phyloP scores from a whole-genome alignment of 2,888 invertebrate species.

The Eristalis arbustorum region DNA sequence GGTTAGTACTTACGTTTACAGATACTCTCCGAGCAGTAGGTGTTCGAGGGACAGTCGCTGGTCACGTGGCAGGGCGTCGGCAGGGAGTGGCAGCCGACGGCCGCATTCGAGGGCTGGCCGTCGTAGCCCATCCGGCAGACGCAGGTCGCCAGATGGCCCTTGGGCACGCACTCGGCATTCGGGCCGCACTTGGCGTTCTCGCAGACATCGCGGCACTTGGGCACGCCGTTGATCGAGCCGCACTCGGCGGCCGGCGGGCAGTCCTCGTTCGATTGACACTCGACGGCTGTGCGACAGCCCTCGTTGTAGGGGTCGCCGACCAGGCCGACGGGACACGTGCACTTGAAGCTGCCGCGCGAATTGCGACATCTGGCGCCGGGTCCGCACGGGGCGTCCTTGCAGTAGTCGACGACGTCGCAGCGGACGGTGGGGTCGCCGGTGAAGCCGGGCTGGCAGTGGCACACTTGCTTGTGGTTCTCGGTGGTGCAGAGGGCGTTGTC shows the following conservation, averaged over 20 bases:
- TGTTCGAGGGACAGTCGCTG: slow-evolving; percentile 88
- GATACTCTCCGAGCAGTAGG: slow-evolving; percentile 89
- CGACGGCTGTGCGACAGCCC: slow-evolving; percentile 90
- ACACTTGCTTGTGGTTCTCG: slow-evolving; percentile 88
- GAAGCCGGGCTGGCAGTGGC: slow-evolving; percentile 93
- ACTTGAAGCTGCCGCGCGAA: slow-evolving; percentile 89
- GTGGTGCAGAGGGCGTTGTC: slow-evolving; percentile 92
- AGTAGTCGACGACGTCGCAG: slow-evolving; percentile 89
- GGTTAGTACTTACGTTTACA: slow-evolving; percentile 87
- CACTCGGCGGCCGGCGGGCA: slow-evolving; percentile 91
- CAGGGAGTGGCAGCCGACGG: slow-evolving; percentile 87
- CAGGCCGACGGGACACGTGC: slow-evolving; percentile 88
- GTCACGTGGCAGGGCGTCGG: slow-evolving; percentile 87
- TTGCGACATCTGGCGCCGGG: slow-evolving; percentile 90
- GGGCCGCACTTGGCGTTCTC: slow-evolving; percentile 88
- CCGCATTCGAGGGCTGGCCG: slow-evolving; percentile 87
- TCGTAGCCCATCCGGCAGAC: slow-evolving; percentile 89
- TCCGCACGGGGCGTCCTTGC: slow-evolving; percentile 89
- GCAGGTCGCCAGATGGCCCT: slow-evolving; percentile 88
- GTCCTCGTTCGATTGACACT: slow-evolving; percentile 89
- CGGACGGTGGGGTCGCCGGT: slow-evolving; percentile 88
- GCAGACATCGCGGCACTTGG: slow-evolving; percentile 92
- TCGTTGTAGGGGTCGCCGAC: slow-evolving; percentile 93
- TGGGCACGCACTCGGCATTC: slow-evolving; percentile 90
- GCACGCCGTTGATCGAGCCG: slow-evolving; percentile 85